Evolutionary conservation across 1,140 invertebrate species (phyloP), one percentile per base, ranked within the genome.

Genomic region (Aphelinus atriplicis): DNA sequence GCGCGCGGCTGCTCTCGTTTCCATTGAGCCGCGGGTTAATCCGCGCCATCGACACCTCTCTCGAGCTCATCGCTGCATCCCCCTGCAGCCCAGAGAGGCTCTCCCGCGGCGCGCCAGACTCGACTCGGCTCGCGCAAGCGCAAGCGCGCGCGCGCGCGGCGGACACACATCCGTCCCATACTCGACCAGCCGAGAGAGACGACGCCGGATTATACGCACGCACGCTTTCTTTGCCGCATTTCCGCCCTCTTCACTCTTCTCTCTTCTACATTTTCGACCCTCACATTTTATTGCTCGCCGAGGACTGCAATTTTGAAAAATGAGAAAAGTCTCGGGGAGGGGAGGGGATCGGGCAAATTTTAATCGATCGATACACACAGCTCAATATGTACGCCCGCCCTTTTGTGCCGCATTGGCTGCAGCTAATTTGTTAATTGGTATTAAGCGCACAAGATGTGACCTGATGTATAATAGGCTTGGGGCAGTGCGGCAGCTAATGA

Each of bases 331-430:
- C 3, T 50, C 46, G 2, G 3, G 47, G 9, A 1, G 3, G 46
- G 7, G 9, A 4, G 10, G 1, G 46, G 10, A 10, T 47, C 1
- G 10, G n/a, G 46, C n/a, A 50, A 50, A 45, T 10, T 1, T 9
- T 48, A 48, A 7, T 63, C 63, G 42, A 60, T 58, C 72, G 62
- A 42, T 73, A 73, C 69, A 80, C 79, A 80, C 78, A 78, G 80
- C 76, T 73, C 56, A 46, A 58, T 42, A n/a, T 48, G 58, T 26
- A 57, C 67, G 26, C 53, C 77, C 78, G 51, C 0, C 71, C 73
- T 68, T 74, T 68, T 71, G 62, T 48, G 45, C 53, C 67, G 64
- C 26, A 26, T 26, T 26, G 26, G 26, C 26, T 26, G 26, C 26
- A 26, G 26, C 26, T 26, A 26, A 26, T 26, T 26, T 26, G 26